Evolutionary conservation across 2,888 invertebrate genomes (phyloP), one percentile per base, ranked within the genome.

Genomic region (Micoletzkya japonica): DNA sequence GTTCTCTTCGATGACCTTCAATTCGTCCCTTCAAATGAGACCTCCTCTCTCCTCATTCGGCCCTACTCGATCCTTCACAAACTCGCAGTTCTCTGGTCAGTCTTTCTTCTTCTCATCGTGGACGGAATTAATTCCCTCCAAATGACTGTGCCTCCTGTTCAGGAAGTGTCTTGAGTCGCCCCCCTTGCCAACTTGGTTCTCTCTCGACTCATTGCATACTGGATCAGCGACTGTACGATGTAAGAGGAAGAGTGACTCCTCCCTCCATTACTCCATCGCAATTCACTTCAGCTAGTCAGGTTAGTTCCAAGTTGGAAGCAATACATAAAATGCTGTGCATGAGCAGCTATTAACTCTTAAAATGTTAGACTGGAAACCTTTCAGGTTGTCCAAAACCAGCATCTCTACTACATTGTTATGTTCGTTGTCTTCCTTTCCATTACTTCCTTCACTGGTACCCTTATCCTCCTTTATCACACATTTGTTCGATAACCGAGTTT

Each of bases 261-360:
- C 71, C 74, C 66, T 70, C 70, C 60, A 58, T 72, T 71, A 57
- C 69, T 58, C 68, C 67, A 66, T 70, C 74, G 49, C 66, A 69
- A 39, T 52, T 71, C 44, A 64, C 61, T 59, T 54, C 57, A 6
- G 63, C 63, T 24, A 56, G 63, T 63, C 50, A 58, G 24, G 61
- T 70, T 10, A 52, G 28, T 59, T 54, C 61, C n/a, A n/a, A n/a
- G n/a, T n/a, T n/a, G n/a, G n/a, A n/a, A 7, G 57, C 17, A 17
- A 50, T 28, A 44, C 20, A 50, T 39, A 68, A 58, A 34, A 37
- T 54, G n/a, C n/a, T n/a, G n/a, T n/a, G n/a, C n/a, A n/a, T n/a
- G n/a, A n/a, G n/a, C n/a, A 52, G 7, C n/a, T n/a, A 6, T 52
- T 6, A 52, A 52, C 24, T 6, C 17, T 6, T 14, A 6, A 6